phyloP scores from a whole-genome alignment of 2,797 vertebrate genomes.

The Spea hammondii region DNA sequence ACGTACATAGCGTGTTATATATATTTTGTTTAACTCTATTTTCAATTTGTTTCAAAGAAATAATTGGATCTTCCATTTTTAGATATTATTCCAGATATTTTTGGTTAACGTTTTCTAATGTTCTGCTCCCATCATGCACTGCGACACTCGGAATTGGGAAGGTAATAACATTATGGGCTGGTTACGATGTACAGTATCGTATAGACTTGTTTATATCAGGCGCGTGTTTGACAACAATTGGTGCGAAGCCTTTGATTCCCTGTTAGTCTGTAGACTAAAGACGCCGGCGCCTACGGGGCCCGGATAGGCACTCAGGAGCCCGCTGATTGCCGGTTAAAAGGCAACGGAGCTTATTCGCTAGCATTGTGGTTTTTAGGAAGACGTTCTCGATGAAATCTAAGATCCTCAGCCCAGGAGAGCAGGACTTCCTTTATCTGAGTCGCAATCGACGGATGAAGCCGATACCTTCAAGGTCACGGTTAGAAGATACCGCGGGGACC shows the following conservation, averaged over 20 bases:
- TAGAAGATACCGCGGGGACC: not conserved
- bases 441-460: slow-evolving; percentile 7
- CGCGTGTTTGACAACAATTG: slow-evolving; percentile 17
- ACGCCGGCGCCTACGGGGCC: not conserved
- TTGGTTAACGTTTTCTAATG: no score
- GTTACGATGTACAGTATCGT: no score
- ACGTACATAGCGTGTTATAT: no score
- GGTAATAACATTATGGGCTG: no score
- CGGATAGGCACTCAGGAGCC: not conserved
- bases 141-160: no score
- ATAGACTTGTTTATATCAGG: not conserved
- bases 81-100: no score
- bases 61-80: no score
- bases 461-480: slow-evolving; percentile 16
- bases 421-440: slow-evolving; percentile 10
- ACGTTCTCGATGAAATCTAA: slow-evolving; percentile 6
- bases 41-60: no score
- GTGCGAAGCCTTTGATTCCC: not conserved
- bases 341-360: not conserved
- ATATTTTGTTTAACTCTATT: no score
- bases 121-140: no score
- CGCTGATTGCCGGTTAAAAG: slow-evolving; percentile 7
- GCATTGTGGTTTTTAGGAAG: slow-evolving; percentile 10
- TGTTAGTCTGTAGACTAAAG: not conserved
- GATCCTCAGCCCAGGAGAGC: not conserved